phyloP scores from a whole-genome alignment of 2,113 vertebrate genomes.

The Gnathonemus echidnorhynchus region DNA sequence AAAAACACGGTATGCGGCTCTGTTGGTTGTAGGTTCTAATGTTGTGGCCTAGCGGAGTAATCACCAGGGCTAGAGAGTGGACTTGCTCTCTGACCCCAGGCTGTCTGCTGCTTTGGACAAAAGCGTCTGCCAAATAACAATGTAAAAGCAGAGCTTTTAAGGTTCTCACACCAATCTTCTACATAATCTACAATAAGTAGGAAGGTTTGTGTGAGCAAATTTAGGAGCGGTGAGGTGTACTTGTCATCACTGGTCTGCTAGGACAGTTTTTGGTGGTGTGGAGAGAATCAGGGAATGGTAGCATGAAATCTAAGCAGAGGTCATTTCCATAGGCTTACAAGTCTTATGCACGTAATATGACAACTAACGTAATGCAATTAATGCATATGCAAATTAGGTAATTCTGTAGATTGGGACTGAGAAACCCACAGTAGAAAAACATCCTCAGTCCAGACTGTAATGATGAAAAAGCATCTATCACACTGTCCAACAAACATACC shows the following conservation, averaged over 20 bases:
- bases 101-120: not conserved
- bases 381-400: not conserved
- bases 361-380: not conserved
- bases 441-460: not conserved
- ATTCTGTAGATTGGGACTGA: not conserved
- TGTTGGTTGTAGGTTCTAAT: no score
- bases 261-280: not conserved
- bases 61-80: not conserved
- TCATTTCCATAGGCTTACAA: not conserved
- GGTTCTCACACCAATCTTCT: not conserved
- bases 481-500: no score
- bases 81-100: not conserved
- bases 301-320: not conserved
- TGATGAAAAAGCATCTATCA: no score
- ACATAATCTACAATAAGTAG: not conserved
- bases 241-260: not conserved
- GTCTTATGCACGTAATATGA: not conserved
- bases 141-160: not conserved
- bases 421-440: not conserved
- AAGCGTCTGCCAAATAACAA: no score
- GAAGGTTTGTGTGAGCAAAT: not conserved
- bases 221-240: not conserved
- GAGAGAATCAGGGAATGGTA: not conserved
- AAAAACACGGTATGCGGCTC: not conserved
- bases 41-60: no score